Base-by-base conservation (phyloP, 2,113 vertebrate genomes). In the Cyphomyrus plagiostoma region DNA sequence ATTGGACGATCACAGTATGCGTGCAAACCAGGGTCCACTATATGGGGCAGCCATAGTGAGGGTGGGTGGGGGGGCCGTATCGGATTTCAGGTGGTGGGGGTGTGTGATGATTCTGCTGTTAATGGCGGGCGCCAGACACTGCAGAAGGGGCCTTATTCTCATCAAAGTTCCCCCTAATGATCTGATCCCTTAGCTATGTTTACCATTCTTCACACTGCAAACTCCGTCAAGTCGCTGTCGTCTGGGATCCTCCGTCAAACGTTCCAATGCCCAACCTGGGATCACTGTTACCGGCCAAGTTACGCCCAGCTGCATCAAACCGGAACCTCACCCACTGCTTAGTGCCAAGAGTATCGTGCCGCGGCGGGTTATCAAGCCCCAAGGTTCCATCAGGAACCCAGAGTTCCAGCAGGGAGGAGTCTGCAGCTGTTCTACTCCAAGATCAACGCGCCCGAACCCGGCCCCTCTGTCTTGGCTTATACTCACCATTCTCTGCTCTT, bases 1-100 rank as follows among this genome's bases (percentile, higher is more conserved):
- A 91, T 90, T 92, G 91, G 46, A 86, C n/a, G 58, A 84, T 52
- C 56, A 58, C 80, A 26, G 84, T 87, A 91, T 19, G 56, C 52
- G 42, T 17, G 87, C 66, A 91, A 26, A 56, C 5, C 52, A 42
- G 23, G 19, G 26, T 49, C 13, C 56, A 11, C 17, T 13, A 49
- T 50, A 30, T 49, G 30, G 85, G 58, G 39, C 46, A 77, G 35
- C 48, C 30, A 80, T 23, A n/a, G 56, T 49, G n/a, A 66, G 48
- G 82, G 8, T n/a, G 23, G 80, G 42, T 56, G 88, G 66, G 26
- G 49, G 74, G 11, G 26, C 13, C 39, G 62, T 85, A 30, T 48
- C 1, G 23, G 19, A 3, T 85, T n/a, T 85, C n/a, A 23, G 46
- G 46, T 26, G 39, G 9, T 56, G 4, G 21, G 19, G 49, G 49